phyloP scores from a whole-genome alignment of 1,140 invertebrate species.

The Bombus waltoni region DNA sequence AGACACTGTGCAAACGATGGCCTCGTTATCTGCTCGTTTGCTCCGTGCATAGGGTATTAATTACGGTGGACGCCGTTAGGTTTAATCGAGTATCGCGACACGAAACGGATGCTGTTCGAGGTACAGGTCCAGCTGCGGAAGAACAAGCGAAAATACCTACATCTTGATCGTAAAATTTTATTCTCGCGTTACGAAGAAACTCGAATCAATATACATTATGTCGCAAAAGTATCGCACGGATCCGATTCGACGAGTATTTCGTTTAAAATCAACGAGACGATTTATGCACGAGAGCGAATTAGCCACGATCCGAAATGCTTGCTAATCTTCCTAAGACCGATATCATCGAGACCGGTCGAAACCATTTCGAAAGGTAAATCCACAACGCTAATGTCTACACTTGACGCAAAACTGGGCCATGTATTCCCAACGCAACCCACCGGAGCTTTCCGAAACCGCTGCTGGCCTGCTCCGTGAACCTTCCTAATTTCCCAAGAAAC shows the following conservation, averaged over 20 bases:
- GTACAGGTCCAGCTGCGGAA: not conserved
- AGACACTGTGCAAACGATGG: constrained; percentile 37
- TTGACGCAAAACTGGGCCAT: not conserved
- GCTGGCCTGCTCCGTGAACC: no score
- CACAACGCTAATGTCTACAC: no score
- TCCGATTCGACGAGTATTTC: no score
- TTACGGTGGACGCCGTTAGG: constrained; percentile 28
- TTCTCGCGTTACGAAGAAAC: not conserved
- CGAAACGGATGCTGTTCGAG: no score
- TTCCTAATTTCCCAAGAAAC: constrained; percentile 17
- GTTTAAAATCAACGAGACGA: no score
- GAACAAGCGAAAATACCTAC: no score
- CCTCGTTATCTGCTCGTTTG: constrained; percentile 53
- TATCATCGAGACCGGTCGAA: not conserved
- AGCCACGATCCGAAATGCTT: not conserved
- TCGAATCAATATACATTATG: no score
- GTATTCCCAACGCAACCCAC: not conserved
- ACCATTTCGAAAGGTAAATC: not conserved
- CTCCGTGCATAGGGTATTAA: constrained; percentile 55
- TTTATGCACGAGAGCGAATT: not conserved
- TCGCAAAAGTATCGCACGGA: no score
- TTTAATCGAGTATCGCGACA: constrained; percentile 10
- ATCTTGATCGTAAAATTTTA: not conserved
- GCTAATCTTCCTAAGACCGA: not conserved
- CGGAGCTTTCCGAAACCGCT: not conserved